A percentile compares a stretch with the other conserved stretches of the same genome.
Evolutionary conservation across 2,797 vertebrate genomes (phyloP).

Genomic region (Sylvia borin): DNA sequence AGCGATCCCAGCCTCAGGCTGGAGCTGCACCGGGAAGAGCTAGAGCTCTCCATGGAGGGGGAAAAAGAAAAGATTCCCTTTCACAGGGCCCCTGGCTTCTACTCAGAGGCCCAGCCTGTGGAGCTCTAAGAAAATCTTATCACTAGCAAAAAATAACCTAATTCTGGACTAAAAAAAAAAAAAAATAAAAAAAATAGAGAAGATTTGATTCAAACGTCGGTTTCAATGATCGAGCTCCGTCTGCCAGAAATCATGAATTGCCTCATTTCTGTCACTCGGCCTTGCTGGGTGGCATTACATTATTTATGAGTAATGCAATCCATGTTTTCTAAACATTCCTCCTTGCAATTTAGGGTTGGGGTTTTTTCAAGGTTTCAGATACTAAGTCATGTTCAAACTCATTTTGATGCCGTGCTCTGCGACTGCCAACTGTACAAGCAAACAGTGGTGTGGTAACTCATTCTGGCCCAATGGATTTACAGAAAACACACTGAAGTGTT

Average conservation of each 20-base stretch:
- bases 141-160: constrained; percentile 1
- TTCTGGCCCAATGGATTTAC: not conserved
- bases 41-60: not conserved
- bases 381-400: not conserved
- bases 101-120: not conserved
- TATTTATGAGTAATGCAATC: constrained; percentile 50
- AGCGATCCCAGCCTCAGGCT: not conserved
- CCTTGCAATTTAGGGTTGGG: not conserved
- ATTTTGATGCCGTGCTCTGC: not conserved
- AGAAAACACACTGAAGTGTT: not conserved
- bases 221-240: not conserved
- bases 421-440: not conserved
- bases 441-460: not conserved
- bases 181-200: not conserved
- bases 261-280: not conserved
- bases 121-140: constrained; percentile 36
- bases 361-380: not conserved
- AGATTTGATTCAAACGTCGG: not conserved
- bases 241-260: constrained; percentile 11
- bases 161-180: constrained; percentile 5
- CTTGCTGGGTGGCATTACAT: constrained; percentile 4
- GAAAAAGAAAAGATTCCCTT: constrained; percentile 13
- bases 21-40: not conserved
- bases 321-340: constrained; percentile 20
- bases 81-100: constrained; percentile 48